Evolutionary conservation across 2,888 invertebrate genomes (phyloP).

Genomic region (Pristionchus exspectatus): DNA sequence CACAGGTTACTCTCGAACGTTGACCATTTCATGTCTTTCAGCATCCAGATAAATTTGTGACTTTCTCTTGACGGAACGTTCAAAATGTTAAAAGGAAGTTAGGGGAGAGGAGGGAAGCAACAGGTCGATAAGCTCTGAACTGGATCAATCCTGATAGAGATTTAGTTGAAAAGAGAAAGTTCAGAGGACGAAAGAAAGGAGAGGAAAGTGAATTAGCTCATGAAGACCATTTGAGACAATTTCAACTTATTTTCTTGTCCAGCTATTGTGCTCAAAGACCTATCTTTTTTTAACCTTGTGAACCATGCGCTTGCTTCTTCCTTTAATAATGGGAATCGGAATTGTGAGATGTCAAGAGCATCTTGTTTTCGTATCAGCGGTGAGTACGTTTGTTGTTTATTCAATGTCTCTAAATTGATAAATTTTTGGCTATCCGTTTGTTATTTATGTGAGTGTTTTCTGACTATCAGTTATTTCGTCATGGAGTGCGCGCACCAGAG

Average conservation of each 20-base stretch:
- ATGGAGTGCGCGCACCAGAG: conserved; percentile 50
- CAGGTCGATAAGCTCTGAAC: conserved; percentile 43
- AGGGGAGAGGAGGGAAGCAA: neutral
- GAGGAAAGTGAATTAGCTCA: conserved; percentile 38
- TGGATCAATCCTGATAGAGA: conserved; percentile 19
- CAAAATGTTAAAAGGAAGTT: neutral
- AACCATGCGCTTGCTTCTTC: neutral
- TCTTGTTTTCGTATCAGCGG: conserved; percentile 47
- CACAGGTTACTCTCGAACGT: conserved; percentile 23
- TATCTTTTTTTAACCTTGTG: neutral
- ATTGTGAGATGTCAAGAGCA: conserved; percentile 18
- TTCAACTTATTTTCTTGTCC: neutral
- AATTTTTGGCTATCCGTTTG: neutral
- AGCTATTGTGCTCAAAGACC: neutral
- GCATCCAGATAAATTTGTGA: neutral
- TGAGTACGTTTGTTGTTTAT: neutral
- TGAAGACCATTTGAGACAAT: conserved; percentile 27
- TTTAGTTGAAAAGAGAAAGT: conserved; percentile 31
- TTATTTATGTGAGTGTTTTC: neutral
- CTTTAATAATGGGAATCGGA: neutral
- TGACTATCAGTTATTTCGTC: conserved; percentile 30
- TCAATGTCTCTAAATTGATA: neutral
- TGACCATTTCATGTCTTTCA: conserved; percentile 49
- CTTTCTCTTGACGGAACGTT: neutral
- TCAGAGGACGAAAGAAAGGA: neutral